Evolutionary conservation across 2,113 vertebrate genomes (phyloP).

Genomic region (Hyperopisus bebe): DNA sequence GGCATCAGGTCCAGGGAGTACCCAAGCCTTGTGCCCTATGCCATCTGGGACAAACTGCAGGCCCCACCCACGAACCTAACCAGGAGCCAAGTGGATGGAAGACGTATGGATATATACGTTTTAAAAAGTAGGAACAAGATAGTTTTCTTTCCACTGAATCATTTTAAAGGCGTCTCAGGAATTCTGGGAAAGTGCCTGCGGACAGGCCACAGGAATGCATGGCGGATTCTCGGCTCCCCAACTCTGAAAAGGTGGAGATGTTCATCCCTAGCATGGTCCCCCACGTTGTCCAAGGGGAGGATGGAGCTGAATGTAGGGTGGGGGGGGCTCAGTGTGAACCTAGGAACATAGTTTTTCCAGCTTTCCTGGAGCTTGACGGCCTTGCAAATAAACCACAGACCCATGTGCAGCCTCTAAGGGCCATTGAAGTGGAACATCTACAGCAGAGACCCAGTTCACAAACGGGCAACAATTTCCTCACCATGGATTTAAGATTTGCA

Average conservation of each 20-base stretch:
- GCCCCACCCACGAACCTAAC: background rate
- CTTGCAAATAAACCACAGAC: background rate
- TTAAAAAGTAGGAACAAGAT: conserved; percentile 27
- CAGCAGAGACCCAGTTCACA: background rate
- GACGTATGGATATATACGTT: background rate
- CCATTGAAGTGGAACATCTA: background rate
- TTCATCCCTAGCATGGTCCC: background rate
- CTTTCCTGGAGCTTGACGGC: background rate
- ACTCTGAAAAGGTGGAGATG: conserved; percentile 23
- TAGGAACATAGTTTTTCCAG: background rate
- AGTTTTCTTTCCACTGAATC: conserved; percentile 35
- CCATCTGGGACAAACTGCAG: background rate
- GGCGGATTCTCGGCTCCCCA: conserved; percentile 28
- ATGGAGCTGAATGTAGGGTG: background rate
- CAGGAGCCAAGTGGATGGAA: background rate
- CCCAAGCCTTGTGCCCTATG: background rate
- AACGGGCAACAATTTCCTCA: background rate
- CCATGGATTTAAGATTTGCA: background rate
- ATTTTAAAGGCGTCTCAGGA: conserved; percentile 39
- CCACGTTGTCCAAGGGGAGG: background rate
- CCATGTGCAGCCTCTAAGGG: background rate
- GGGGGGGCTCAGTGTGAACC: background rate
- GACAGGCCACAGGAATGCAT: conserved; percentile 45
- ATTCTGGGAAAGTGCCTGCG: conserved; percentile 41
- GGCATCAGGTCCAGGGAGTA: background rate